Percentiles rank a stretch among this genome's conserved stretches.
phyloP scores from a whole-genome alignment of 1,140 invertebrate species.

The Leptopilina clavipes region DNA sequence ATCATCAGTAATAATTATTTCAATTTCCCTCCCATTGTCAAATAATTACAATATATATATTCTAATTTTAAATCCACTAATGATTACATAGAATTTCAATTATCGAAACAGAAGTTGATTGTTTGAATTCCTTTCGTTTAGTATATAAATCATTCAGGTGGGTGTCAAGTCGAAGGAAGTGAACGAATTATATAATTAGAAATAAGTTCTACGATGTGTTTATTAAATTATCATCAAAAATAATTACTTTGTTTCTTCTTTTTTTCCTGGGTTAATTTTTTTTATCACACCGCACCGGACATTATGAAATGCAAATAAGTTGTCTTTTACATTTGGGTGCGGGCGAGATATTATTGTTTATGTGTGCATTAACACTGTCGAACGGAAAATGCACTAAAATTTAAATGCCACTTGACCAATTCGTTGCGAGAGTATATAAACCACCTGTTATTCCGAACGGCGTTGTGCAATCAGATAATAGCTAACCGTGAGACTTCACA shows the following conservation, averaged over 20 bases:
- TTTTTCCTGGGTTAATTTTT: slow-evolving; percentile 31
- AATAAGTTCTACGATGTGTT: not conserved
- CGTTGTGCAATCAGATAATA: slow-evolving; percentile 27
- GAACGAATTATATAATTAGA: too few species aligned
- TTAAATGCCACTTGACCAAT: slow-evolving; percentile 59
- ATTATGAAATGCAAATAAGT: too few species aligned
- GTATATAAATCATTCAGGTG: too few species aligned
- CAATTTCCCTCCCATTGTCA: too few species aligned
- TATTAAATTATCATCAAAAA: slow-evolving; percentile 48
- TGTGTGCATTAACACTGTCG: slow-evolving; percentile 40
- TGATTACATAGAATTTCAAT: too few species aligned
- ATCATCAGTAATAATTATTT: too few species aligned
- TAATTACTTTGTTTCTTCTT: slow-evolving; percentile 42
- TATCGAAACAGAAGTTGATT: too few species aligned
- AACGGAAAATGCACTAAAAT: slow-evolving; percentile 44
- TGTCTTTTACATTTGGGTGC: slow-evolving; percentile 53
- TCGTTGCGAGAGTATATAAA: slow-evolving; percentile 47
- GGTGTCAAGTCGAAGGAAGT: too few species aligned
- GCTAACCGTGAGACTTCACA: slow-evolving; percentile 22
- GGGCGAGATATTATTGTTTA: slow-evolving; percentile 50
- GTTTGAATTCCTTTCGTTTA: too few species aligned
- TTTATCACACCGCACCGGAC: slow-evolving; percentile 32
- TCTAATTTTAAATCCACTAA: too few species aligned
- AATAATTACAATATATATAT: too few species aligned
- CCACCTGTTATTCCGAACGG: slow-evolving; percentile 31